Base-by-base conservation (phyloP, 2,113 vertebrate genomes). In the Porphyrio hochstetteri region DNA sequence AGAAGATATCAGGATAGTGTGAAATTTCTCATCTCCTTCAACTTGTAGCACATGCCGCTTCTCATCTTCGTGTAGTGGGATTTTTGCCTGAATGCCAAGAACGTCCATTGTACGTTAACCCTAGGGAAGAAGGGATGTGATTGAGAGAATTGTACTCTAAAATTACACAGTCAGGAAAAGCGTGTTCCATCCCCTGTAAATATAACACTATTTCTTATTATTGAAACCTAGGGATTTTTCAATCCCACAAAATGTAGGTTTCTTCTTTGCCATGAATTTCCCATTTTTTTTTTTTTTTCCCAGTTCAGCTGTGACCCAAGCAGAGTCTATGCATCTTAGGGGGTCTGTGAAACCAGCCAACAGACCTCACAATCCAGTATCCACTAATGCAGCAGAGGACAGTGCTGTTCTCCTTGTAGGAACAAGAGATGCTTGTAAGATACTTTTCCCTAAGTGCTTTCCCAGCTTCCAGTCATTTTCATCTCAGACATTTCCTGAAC, bases 1-100 rank as follows among this genome's bases (percentile, higher is more conserved):
- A 96, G 98, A 98, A 98, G 98, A 98, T 98, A 98, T 94, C 96
- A 97, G 96, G 96, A 97, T 96, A 97, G 96, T 96, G 97, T 97
- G 97, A 98, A 97, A 97, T 98, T 97, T 97, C 97, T 98, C 97
- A 97, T 98, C 97, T 97, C 80, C 91, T 72, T 96, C 97, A 97
- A 93, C 88, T 94, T 82, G 74, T 55, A 61, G 88, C 96, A 87
- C 92, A 87, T 87, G 81, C 67, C 0, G 4, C 74, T 82, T 92
- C 86, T 93, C 12, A 0, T 76, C 70, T 72, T 55, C 82, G 57
- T 76, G 68, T 10, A 63, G 86, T 52, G 52, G 72, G 83, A 35
- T 91, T 96, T 92, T 74, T 92, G 63, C 78, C 70, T 76, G 86
- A 82, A 64, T 76, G 70, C 88, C 67, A 90, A 72, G n/a, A 42